phyloP scores from a whole-genome alignment of 2,888 invertebrate species.

The Tetheella fluctuosa region DNA sequence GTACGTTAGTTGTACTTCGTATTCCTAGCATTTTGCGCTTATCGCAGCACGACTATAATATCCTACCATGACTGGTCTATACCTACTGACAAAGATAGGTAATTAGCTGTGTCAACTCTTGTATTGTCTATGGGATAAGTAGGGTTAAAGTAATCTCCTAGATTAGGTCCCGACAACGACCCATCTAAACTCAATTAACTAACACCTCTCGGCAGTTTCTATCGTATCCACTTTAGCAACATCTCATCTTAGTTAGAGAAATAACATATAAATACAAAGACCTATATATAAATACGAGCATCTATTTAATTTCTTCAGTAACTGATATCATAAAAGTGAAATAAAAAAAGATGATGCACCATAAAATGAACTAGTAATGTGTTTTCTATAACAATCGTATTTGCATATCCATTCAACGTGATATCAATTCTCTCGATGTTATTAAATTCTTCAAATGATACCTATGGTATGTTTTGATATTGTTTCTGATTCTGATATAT shows the following conservation, averaged over 20 bases:
- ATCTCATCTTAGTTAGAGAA: not conserved
- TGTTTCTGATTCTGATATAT: not conserved
- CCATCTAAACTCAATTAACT: not conserved
- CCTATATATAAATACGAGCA: not conserved
- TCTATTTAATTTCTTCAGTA: not conserved
- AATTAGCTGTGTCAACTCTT: slow-evolving; percentile 6
- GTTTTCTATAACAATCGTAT: slow-evolving; percentile 48
- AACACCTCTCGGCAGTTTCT: not conserved
- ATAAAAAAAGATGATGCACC: slow-evolving; percentile 31
- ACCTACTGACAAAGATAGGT: not conserved
- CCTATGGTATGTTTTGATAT: not conserved
- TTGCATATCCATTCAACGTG: slow-evolving; percentile 48
- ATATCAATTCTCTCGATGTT: slow-evolving; percentile 47
- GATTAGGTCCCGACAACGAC: slow-evolving; percentile 1
- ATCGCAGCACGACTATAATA: slow-evolving; percentile 22
- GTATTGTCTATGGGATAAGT: not conserved
- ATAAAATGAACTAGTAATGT: slow-evolving; percentile 45
- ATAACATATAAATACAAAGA: too few relatives aligned
- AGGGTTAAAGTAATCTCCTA: not conserved
- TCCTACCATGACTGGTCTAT: slow-evolving; percentile 9
- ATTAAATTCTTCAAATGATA: slow-evolving; percentile 20
- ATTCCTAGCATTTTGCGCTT: slow-evolving; percentile 31
- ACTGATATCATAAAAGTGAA: slow-evolving; percentile 31
- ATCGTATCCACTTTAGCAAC: not conserved
- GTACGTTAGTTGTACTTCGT: slow-evolving; percentile 24